Base-by-base conservation (phyloP, 2,888 invertebrate species). In the Lasioglossum leucozonium region DNA sequence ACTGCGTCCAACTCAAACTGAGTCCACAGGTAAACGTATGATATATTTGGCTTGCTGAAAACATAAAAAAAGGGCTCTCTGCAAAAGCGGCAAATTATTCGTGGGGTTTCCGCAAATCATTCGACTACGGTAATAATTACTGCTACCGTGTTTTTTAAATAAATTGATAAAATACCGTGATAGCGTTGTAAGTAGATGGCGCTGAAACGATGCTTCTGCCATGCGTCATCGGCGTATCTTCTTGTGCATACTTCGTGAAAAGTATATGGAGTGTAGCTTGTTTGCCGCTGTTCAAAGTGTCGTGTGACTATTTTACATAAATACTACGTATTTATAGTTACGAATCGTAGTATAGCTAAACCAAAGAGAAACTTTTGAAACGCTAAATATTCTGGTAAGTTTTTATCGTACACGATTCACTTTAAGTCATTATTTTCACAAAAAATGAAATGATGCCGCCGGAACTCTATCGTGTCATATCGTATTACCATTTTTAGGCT, bases 181-280 rank as follows among this genome's bases (percentile, higher is more conserved):
- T 58, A 11, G 11, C 11, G 26, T 58, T 65, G 13, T 18, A 65
- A 8, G 8, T 65, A 82, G 83, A 2, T 82, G 72, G 76, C 83
- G 83, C n/a, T 72, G n/a, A 34, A 18, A 26, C 18, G 13, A 13
- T 5, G 4, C 11, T 47, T 40, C n/a, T n/a, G 6, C 8, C 55
- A 72, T 30, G 30, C 44, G 18, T 26, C 10, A 47, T 76, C 30
- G 58, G 71, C 22, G 5, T 37, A 72, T 73, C 77, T 73, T 73
- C 40, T 11, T 22, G 22, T 34, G 22, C 51, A 22, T 8, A 22
- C 37, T 77, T 77, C 11, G 10, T 58, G 13, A 47, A 22, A 67
- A 26, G 11, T 40, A 22, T 18, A 18, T 4, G 3, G 22, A 37
- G 55, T 77, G 18, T 73, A 44, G 69, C 51, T 77, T 73, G 58